These are phyloP conservation scores for Nowickia ferox DNA, from an alignment of 2,888 invertebrate genomes.

Conservation along the genomic window DNA sequence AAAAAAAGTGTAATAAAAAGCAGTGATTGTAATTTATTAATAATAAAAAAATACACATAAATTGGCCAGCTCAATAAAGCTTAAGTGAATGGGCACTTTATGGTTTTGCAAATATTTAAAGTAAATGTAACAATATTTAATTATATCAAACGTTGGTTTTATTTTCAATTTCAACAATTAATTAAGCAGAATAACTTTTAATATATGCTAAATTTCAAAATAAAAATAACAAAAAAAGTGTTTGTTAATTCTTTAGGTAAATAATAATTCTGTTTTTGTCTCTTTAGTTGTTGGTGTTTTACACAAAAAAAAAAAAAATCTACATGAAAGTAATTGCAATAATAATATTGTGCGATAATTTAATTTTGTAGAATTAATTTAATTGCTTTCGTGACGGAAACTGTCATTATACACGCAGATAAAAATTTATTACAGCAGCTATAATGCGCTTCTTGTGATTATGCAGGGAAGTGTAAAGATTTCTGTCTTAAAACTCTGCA, in stretches of 20 bases:
- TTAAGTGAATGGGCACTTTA: constrained; percentile 24
- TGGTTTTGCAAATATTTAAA: constrained; percentile 30
- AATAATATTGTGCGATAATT: constrained; percentile 34
- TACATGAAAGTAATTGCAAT: constrained; percentile 25
- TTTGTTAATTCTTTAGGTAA: constrained; percentile 24
- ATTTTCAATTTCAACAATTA: constrained; percentile 17
- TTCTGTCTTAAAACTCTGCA: too few relatives aligned
- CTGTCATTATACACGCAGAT: too few relatives aligned
- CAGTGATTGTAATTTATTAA: constrained; percentile 33
- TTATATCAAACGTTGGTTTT: constrained; percentile 37
- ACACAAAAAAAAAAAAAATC: background rate
- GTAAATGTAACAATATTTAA: constrained; percentile 33
- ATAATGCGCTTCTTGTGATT: too few relatives aligned
- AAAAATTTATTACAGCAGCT: too few relatives aligned
- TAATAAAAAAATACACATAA: constrained; percentile 16
- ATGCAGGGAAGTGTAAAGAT: too few relatives aligned
- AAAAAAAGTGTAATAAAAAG: constrained; percentile 23
- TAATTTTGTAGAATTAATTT: constrained; percentile 26
- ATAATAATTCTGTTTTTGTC: background rate
- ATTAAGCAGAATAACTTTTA: constrained; percentile 27
- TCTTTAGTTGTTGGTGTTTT: background rate
- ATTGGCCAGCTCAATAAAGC: constrained; percentile 33
- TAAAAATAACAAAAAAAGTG: background rate
- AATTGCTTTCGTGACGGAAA: background rate
- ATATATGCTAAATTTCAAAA: background rate